Evolutionary conservation across 2,888 invertebrate genomes (phyloP), one percentile per base, ranked within the genome.

Genomic region (Tineola bisselliella): DNA sequence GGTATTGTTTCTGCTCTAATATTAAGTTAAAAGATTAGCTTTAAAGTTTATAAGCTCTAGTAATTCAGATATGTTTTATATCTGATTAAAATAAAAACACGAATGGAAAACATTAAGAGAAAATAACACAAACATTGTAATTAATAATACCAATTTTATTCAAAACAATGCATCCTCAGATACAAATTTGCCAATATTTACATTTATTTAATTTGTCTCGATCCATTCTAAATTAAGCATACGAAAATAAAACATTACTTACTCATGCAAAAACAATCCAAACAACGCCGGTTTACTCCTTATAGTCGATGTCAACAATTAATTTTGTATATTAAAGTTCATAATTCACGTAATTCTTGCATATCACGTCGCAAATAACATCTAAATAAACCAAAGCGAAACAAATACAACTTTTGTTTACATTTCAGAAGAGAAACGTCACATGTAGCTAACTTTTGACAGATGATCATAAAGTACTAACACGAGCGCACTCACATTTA

Each of bases 401-500:
- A 33, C 33, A 17, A 25, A 25, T 80, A 33, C 64, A 63, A 64
- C 74, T 80, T 82, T 86, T 87, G 87, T 87, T 87, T 87, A 87
- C 87, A 82, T 80, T 82, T 79, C 79, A 80, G 79, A 73, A 65
- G 66, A 80, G 71, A 81, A 87, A 86, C 82, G 87, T 84, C 87
- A 81, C 82, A 84, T 77, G 87, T 81, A 77, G 71, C 76, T 72
- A 74, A 77, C 78, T 81, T 84, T 84, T 86, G 87, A 86, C 87
- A 86, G 83, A 77, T 79, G 79, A 77, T 83, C 79, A 80, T 82
- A 84, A 76, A 76, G 75, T 74, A 79, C 75, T 65, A 77, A 82
- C 81, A 84, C 81, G 75, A 70, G 67, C 80, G 81, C 76, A 75
- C 68, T 69, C 70, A 77, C 78, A 82, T 84, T 82, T 81, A 77